A percentile compares a stretch with the other conserved stretches of the same genome.
phyloP scores from a whole-genome alignment of 2,113 vertebrate species.

The Pluvialis apricaria region DNA sequence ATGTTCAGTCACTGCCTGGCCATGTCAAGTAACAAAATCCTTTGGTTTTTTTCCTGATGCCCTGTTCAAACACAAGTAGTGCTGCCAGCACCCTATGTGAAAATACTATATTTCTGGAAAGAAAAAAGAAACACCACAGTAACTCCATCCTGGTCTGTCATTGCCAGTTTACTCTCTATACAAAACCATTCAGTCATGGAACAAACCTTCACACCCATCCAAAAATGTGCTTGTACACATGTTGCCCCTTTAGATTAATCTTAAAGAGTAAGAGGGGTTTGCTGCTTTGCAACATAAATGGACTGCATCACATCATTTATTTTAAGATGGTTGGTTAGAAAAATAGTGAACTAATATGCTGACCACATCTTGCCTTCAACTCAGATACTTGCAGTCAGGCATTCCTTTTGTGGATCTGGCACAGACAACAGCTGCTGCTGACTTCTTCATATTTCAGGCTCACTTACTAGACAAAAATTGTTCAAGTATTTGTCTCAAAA shows the following conservation, averaged over 20 bases:
- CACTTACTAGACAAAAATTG: neutral
- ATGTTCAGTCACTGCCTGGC: neutral
- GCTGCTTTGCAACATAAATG: neutral
- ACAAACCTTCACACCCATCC: neutral
- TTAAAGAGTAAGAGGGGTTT: neutral
- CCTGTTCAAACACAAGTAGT: neutral
- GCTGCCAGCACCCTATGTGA: neutral
- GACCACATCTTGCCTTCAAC: neutral
- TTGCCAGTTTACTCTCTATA: neutral
- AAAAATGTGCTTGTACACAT: neutral
- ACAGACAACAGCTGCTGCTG: neutral
- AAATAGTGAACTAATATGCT: neutral
- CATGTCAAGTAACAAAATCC: neutral
- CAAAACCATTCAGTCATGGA: neutral
- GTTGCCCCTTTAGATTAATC: neutral
- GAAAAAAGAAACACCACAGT: neutral
- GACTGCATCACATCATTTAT: neutral
- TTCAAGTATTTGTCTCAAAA: neutral
- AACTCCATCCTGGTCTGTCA: neutral
- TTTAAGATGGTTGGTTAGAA: neutral
- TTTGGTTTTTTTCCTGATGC: neutral
- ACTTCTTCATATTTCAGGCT: neutral
- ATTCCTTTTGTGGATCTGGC: neutral
- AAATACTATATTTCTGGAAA: neutral
- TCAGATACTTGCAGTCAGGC: neutral